Conservation (phyloP, 2,888 invertebrate genomes). For the Tipula lateralis region DNA sequence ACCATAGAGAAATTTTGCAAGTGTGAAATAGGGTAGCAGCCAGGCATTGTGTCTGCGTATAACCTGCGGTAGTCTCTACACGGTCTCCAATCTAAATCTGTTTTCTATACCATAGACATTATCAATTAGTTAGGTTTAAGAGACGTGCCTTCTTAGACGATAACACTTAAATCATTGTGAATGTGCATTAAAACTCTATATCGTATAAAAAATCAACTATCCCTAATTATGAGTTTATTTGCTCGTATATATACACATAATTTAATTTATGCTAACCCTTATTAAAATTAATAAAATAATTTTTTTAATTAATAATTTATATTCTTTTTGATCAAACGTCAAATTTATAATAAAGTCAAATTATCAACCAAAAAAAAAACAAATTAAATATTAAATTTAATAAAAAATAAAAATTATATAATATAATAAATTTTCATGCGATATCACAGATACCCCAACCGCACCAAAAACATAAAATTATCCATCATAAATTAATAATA, state of each 20-base stretch:
- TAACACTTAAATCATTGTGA: too few species aligned
- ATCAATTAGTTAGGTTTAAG: too few species aligned
- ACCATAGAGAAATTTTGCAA: too few species aligned
- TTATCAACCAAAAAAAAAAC: too few species aligned
- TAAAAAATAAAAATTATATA: background rate
- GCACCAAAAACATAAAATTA: background rate
- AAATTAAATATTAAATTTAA: slow-evolving; percentile 6
- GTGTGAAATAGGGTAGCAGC: too few species aligned
- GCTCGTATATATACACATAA: background rate
- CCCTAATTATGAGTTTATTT: background rate
- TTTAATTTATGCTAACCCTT: background rate
- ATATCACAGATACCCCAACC: background rate
- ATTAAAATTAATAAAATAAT: background rate
- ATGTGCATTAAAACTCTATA: too few species aligned
- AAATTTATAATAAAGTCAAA: background rate
- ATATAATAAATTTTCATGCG: background rate
- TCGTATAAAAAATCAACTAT: background rate
- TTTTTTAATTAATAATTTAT: slow-evolving; percentile 3
- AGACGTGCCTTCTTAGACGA: too few species aligned
- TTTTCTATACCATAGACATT: too few species aligned
- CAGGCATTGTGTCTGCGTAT: too few species aligned
- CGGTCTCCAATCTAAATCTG: too few species aligned
- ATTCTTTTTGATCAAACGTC: background rate
- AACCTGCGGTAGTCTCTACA: too few species aligned
- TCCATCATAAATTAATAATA: background rate